Conservation (phyloP, 2,113 vertebrate species). For the Catharus minimus region DNA sequence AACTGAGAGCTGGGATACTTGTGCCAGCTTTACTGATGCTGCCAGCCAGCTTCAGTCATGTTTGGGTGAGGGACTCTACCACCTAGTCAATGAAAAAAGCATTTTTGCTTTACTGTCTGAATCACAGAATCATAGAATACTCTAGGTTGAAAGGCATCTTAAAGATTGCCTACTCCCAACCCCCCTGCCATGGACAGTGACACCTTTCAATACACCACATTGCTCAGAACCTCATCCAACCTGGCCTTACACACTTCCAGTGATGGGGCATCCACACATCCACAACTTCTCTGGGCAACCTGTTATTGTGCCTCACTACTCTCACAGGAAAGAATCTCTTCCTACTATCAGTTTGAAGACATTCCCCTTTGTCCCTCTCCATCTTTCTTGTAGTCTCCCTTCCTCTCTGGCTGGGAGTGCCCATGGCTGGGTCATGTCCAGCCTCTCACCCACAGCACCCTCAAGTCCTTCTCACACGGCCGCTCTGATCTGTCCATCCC, state of each 20-base stretch:
- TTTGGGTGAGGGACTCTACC: background rate
- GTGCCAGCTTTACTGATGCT: background rate
- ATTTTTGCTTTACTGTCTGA: background rate
- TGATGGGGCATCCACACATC: background rate
- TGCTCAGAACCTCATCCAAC: background rate
- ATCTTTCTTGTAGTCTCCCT: background rate
- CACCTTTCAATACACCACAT: background rate
- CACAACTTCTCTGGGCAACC: background rate
- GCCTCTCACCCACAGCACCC: too few species aligned
- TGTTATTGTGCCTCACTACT: background rate
- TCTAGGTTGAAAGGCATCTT: background rate
- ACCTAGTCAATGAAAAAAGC: background rate
- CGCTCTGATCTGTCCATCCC: too few species aligned
- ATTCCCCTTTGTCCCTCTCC: background rate
- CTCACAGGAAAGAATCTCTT: background rate
- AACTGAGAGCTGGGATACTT: background rate
- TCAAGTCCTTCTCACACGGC: too few species aligned
- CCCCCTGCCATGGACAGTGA: rapidly evolving
- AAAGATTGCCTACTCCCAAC: background rate
- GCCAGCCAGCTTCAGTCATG: background rate
- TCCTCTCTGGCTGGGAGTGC: background rate
- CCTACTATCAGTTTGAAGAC: background rate
- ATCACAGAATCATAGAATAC: background rate
- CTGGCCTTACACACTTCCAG: background rate
- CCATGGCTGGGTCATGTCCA: too few species aligned